phyloP scores from a whole-genome alignment of 2,888 invertebrate genomes.

The Lasius fuliginosus region DNA sequence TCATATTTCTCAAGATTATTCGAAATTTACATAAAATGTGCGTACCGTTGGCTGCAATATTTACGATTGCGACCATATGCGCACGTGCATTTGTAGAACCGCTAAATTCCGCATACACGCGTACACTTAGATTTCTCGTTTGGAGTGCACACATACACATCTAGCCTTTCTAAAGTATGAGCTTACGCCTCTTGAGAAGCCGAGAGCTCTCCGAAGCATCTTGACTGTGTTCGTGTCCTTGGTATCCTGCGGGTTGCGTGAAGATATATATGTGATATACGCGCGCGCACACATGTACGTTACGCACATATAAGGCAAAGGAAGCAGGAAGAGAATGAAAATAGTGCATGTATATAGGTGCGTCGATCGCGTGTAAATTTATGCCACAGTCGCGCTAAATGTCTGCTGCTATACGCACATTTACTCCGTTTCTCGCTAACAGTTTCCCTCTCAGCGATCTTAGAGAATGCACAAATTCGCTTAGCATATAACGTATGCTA shows the following conservation, averaged over 20 bases:
- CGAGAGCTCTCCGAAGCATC: not conserved
- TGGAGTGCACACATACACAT: not conserved
- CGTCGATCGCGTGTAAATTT: constrained; percentile 80
- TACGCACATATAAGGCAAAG: constrained; percentile 33
- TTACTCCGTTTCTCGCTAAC: constrained; percentile 57
- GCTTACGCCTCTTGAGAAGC: constrained; percentile 19
- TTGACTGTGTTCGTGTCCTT: not conserved
- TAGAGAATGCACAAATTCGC: constrained; percentile 24
- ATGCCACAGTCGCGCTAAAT: constrained; percentile 80
- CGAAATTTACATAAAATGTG: constrained; percentile 9
- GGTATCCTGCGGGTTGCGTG: constrained; percentile 20
- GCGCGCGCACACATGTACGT: constrained; percentile 2
- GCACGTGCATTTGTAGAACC: constrained; percentile 17
- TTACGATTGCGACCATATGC: constrained; percentile 28
- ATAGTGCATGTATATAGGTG: constrained; percentile 53
- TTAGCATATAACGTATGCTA: constrained; percentile 26
- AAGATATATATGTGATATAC: constrained; percentile 24
- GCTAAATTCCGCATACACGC: not conserved
- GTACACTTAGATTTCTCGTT: constrained; percentile 15
- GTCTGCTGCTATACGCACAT: constrained; percentile 76
- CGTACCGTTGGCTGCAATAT: constrained; percentile 22
- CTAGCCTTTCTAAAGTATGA: constrained; percentile 25
- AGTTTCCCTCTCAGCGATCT: not conserved
- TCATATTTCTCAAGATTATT: constrained; percentile 25
- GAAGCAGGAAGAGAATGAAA: constrained; percentile 59